Evolutionary conservation across 2,888 invertebrate genomes (phyloP), one percentile per base, ranked within the genome.

Genomic region (Mythimna albipuncta): DNA sequence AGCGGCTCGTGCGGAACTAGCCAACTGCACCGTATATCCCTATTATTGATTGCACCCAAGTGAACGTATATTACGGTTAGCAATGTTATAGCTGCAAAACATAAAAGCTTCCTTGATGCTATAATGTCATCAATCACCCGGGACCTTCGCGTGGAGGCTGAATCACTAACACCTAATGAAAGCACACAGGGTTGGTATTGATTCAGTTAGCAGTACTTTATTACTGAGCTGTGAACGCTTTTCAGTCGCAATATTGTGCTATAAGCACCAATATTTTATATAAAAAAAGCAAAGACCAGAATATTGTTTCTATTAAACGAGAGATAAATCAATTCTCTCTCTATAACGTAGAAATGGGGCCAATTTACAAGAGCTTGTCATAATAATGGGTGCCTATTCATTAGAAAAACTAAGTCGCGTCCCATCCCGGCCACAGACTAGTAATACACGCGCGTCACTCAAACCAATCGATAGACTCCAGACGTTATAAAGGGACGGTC

Each of bases 381-480:
- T 74, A 80, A 65, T 75, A 75, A 75, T 55, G 44, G 75, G 63
- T 79, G 44, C 57, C 38, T 79, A 64, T 70, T 68, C 58, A 75
- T 75, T 75, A 64, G 67, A 68, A 79, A 72, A 83, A 75, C 75
- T 83, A 75, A 59, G 55, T 64, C 66, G 72, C 78, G 82, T 66
- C 65, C 58, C 72, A 63, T 64, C 72, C 83, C 83, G 66, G 57
- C 79, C 69, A 38, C 83, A 79, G 83, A 70, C 54, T 68, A 70
- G 82, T 62, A 77, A 62, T 77, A 79, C 83, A 66, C 67, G 81
- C 76, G 77, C 81, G 81, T 84, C 84, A 81, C 69, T 79, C 81
- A 65, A 38, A 70, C 81, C 69, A 84, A 81, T 81, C 81, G 81
- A 81, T 81, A 81, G 54, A 65, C 69, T 81, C 81, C 81, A 81